Evolutionary conservation across 2,797 vertebrate species (phyloP), one percentile per base, ranked within the genome.

Genomic region (Neomorphus geoffroyi): DNA sequence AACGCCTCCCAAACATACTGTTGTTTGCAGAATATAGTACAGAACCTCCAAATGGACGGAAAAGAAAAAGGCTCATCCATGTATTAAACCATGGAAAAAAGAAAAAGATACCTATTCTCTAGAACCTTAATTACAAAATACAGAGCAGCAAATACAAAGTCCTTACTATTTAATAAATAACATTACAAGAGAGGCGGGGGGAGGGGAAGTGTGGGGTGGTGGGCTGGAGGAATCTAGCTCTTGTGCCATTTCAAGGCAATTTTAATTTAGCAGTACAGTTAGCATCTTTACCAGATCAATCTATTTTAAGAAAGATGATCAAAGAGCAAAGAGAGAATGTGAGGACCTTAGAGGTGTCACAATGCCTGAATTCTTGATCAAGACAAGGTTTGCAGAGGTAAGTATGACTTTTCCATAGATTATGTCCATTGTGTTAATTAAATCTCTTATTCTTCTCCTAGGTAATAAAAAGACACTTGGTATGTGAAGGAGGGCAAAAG

Each of bases 141-240:
- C 5, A 30, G 10, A 74, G 5, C 2, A 35, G 27, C 14, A 58
- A 57, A 64, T n/a, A 18, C 21, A 19, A 13, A 43, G 3, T n/a
- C 1, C 32, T 81, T 79, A 51, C 27, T 62, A 46, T 6, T 43
- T 56, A 50, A 53, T 7, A 60, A 28, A 22, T 10, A 46, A 14
- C 2, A 60, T 46, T 73, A 6, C 9, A 24, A 1, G 28, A 3
- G 2, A 4, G 4, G 8, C 3, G 32, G 54, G 8, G 30, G 8
- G 58, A 19, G 21, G 13, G 61, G 13, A 10, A 27, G 18, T 17
- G 7, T n/a, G n/a, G n/a, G n/a, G n/a, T n/a, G 15, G 45, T 45
- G 45, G 45, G 45, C 18, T 45, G 45, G 45, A 45, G 6, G 6
- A 18, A 83, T 45, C 7, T 50, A 77, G 8, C 5, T 3, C 10